These are phyloP conservation scores for Sinohyriopsis cumingii DNA, from an alignment of 2,888 invertebrate genomes.

Conservation along the genomic window DNA sequence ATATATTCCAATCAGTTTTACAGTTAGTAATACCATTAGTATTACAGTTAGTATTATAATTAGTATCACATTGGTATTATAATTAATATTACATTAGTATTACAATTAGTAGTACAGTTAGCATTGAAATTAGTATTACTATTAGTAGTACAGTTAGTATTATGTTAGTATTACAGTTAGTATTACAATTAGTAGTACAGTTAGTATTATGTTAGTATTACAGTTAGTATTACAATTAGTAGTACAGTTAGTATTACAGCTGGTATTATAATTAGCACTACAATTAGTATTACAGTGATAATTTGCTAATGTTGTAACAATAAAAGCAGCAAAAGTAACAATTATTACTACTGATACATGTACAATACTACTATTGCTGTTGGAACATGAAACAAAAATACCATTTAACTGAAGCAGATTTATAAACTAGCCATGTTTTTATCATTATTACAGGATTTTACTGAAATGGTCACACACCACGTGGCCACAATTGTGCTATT, in stretches of 20 bases:
- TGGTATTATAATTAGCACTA: neutral
- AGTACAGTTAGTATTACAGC: neutral
- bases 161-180: neutral
- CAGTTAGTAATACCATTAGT: no score
- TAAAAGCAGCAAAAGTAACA: no score
- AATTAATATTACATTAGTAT: neutral
- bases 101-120: neutral
- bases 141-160: no score
- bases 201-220: neutral
- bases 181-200: neutral
- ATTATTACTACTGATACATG: neutral
- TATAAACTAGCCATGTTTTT: neutral
- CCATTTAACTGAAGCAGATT: neutral
- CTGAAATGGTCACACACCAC: conserved; percentile 99
- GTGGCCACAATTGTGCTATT: conserved; percentile 92
- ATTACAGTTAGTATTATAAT: no score
- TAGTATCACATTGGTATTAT: no score
- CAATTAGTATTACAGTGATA: neutral
- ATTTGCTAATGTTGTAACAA: no score
- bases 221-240: neutral
- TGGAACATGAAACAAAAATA: neutral
- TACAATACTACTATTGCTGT: neutral
- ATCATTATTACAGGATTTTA: conserved; percentile 78
- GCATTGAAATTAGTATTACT: neutral
- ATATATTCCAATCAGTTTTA: no score